Conservation (phyloP, 2,797 vertebrate species). For the Eremophila alpestris region DNA sequence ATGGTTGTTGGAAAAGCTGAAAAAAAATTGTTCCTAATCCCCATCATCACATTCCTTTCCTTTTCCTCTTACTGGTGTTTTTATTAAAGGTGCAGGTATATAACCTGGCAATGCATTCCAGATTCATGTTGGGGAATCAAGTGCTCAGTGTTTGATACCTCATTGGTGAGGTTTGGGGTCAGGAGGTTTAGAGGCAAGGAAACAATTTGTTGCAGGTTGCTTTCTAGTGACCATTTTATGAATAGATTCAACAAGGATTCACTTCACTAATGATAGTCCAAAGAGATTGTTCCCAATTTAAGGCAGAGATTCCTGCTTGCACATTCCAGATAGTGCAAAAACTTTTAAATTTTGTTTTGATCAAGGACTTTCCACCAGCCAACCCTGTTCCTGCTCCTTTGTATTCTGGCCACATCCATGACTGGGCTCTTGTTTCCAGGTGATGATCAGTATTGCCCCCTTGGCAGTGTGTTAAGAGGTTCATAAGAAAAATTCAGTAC, state of each 20-base stretch:
- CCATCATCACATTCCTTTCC: background rate
- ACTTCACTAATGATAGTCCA: background rate
- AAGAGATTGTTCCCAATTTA: background rate
- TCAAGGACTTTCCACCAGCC: accelerated
- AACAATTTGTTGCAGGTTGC: background rate
- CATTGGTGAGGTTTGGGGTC: background rate
- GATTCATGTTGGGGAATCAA: background rate
- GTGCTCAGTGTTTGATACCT: background rate
- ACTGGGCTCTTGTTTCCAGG: background rate
- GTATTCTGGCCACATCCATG: background rate
- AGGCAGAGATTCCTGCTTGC: background rate
- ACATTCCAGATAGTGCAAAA: background rate
- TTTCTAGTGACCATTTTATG: background rate
- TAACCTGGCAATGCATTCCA: background rate
- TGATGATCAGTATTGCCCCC: background rate
- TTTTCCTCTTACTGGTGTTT: background rate
- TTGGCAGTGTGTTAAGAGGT: background rate
- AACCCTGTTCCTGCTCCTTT: background rate
- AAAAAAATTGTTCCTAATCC: background rate
- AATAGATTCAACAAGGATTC: background rate
- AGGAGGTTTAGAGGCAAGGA: background rate
- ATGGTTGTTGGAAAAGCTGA: background rate
- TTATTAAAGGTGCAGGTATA: background rate
- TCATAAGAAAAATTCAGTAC: background rate
- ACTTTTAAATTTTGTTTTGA: background rate